Conservation (phyloP, 2,113 vertebrate species). For the Rafetus swinhoei region DNA sequence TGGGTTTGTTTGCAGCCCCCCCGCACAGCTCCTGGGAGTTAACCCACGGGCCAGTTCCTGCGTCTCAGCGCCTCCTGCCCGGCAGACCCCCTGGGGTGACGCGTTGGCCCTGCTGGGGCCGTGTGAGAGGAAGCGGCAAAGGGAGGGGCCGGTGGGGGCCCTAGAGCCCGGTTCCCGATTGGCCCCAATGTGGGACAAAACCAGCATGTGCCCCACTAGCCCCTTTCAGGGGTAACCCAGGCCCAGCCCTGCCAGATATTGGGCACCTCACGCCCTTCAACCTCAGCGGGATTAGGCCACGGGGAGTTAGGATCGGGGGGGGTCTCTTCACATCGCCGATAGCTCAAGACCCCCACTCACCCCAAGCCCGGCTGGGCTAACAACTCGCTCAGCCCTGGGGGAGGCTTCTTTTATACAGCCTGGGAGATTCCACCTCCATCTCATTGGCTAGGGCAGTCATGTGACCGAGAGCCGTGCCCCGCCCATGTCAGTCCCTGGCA, state of each 20-base stretch:
- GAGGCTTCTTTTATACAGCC: too few relatives aligned
- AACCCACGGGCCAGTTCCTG: background rate
- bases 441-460: background rate
- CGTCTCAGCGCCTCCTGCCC: background rate
- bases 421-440: too few relatives aligned
- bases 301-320: background rate
- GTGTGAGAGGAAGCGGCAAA: background rate
- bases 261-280: background rate
- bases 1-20: background rate
- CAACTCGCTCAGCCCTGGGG: background rate
- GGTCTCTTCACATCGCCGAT: too few relatives aligned
- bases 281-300: too few relatives aligned
- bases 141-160: background rate
- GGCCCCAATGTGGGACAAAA: background rate
- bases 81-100: accelerated
- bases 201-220: too few relatives aligned
- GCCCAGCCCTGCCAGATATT: background rate
- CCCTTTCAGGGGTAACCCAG: background rate
- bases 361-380: background rate
- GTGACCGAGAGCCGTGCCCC: background rate
- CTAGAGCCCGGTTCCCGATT: background rate
- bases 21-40: too few relatives aligned
- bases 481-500: background rate
- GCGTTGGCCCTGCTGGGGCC: background rate
- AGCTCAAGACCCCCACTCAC: too few relatives aligned